These are phyloP conservation scores for Adela reaumurella DNA, from an alignment of 2,888 invertebrate species.

Conservation along the genomic window DNA sequence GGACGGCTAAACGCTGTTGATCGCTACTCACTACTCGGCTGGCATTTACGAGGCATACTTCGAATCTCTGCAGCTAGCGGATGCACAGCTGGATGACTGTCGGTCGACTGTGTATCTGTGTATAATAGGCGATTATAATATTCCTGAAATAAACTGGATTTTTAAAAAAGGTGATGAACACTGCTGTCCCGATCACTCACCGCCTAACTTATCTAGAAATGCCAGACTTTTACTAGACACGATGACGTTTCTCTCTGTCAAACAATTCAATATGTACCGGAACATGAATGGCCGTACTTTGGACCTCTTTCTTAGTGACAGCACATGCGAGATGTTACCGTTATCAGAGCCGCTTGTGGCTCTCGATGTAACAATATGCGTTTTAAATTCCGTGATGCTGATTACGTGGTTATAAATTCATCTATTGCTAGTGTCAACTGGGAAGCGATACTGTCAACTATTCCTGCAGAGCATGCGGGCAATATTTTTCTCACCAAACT, in stretches of 20 bases:
- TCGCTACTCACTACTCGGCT: background rate
- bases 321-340: background rate
- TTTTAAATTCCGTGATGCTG: background rate
- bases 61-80: background rate
- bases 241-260: background rate
- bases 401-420: background rate
- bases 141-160: background rate
- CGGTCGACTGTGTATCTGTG: too few relatives aligned
- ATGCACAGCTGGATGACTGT: background rate
- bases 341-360: background rate
- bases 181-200: background rate
- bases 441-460: background rate
- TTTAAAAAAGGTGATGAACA: background rate
- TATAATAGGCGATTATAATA: background rate
- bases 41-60: background rate
- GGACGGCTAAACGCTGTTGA: too few relatives aligned
- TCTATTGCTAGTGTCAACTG: background rate
- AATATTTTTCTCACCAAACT: conserved; percentile 6
- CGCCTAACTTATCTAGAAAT: background rate
- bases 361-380: background rate
- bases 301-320: background rate
- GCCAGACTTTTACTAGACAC: background rate
- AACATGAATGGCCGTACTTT: background rate
- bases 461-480: background rate
- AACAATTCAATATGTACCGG: background rate